Evolutionary conservation across 2,113 vertebrate species (phyloP).

Genomic region (Peromyscus californicus): DNA sequence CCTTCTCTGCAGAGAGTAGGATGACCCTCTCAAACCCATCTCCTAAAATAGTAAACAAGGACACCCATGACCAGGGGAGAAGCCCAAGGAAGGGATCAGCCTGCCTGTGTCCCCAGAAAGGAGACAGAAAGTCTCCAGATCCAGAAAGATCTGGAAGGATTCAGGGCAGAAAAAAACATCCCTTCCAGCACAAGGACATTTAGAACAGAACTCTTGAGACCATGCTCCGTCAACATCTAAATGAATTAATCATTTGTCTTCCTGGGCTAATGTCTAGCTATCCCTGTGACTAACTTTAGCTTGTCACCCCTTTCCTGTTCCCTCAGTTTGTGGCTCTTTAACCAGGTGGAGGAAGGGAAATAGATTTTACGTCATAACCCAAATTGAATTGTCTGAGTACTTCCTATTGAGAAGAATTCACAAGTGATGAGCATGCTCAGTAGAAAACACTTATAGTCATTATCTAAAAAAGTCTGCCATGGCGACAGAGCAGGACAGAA

Average conservation of each 20-base stretch:
- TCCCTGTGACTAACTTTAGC: background rate
- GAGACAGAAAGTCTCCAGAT: background rate
- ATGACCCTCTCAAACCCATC: background rate
- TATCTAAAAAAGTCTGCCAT: background rate
- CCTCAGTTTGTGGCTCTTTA: conserved; percentile 39
- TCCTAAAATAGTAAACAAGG: background rate
- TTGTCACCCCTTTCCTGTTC: background rate
- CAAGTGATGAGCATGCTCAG: background rate
- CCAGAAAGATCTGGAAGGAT: background rate
- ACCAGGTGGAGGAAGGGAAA: background rate
- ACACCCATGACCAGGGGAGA: background rate
- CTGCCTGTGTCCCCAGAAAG: background rate
- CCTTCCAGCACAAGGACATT: background rate
- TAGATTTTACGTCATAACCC: background rate
- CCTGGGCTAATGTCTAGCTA: background rate
- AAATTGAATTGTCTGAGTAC: background rate
- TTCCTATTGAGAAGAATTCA: background rate
- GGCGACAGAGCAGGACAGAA: background rate
- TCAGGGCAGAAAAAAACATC: background rate
- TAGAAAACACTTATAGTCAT: background rate
- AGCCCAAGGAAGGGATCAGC: background rate
- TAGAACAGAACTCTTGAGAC: background rate
- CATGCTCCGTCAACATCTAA: background rate
- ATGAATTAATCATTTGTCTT: background rate
- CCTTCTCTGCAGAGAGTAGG: background rate